Percentiles rank a stretch among this genome's conserved stretches.
Evolutionary conservation across 2,888 invertebrate genomes (phyloP).

Genomic region (Eutolmus rufibarbis): DNA sequence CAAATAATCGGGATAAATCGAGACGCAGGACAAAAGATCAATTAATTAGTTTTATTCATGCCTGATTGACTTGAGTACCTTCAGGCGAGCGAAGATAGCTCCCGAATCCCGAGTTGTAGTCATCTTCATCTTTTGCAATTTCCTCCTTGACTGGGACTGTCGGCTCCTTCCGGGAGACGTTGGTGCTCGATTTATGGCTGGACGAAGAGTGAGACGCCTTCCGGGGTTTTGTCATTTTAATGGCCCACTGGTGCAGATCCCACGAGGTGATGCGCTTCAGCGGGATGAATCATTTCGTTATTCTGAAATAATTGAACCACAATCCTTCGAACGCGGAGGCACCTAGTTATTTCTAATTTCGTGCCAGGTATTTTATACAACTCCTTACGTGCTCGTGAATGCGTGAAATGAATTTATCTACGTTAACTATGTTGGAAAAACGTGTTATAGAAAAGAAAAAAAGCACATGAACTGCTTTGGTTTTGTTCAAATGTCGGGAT

Average conservation of each 20-base stretch:
- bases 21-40: not conserved
- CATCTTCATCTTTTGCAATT: constrained; percentile 54
- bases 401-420: not conserved
- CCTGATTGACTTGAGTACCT: constrained; percentile 52
- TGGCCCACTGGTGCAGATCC: not conserved
- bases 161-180: constrained; percentile 37
- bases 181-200: constrained; percentile 43
- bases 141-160: constrained; percentile 29
- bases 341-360: not conserved
- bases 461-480: not conserved
- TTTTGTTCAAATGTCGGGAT: not conserved
- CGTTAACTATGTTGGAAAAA: not conserved
- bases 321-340: not conserved
- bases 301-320: not conserved
- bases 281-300: not conserved
- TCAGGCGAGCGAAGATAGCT: constrained; percentile 59
- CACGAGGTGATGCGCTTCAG: not conserved
- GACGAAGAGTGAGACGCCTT: constrained; percentile 13
- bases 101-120: constrained; percentile 62
- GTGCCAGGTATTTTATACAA: not conserved
- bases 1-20: not conserved
- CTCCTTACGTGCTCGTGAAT: not conserved
- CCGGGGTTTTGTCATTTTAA: constrained; percentile 33
- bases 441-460: not conserved
- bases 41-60: constrained; percentile 34